Conservation (phyloP, 1,140 invertebrate genomes). For the Zaprionus taronus region DNA sequence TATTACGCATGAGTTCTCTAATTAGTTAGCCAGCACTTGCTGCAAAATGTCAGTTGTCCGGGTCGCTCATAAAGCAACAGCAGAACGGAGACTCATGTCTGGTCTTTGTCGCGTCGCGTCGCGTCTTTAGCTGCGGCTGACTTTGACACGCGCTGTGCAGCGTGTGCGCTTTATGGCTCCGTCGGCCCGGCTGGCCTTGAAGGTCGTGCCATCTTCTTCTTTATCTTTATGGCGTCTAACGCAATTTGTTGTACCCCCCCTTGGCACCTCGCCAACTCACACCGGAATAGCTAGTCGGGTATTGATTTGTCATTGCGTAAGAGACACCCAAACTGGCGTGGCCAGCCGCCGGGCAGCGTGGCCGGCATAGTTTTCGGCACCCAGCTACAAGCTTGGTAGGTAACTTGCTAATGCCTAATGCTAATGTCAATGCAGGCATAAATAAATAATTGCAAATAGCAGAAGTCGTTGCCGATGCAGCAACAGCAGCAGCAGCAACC, state of each 20-base stretch:
- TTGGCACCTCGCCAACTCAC: not conserved
- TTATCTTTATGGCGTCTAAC: slow-evolving; percentile 56
- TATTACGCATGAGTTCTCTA: slow-evolving; percentile 67
- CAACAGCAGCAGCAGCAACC: slow-evolving; percentile 9
- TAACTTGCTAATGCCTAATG: slow-evolving; percentile 54
- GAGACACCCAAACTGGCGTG: slow-evolving; percentile 41
- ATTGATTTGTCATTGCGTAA: slow-evolving; percentile 50
- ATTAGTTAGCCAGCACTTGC: slow-evolving; percentile 45
- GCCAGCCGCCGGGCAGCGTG: slow-evolving; percentile 12
- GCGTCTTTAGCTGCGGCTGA: slow-evolving; percentile 17
- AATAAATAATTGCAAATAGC: slow-evolving; percentile 78
- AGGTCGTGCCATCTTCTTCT: slow-evolving; percentile 64
- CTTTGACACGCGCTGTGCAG: slow-evolving; percentile 58
- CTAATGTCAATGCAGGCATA: slow-evolving; percentile 83
- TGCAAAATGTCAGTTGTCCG: slow-evolving; percentile 74
- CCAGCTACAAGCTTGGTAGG: slow-evolving; percentile 12
- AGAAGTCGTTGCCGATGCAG: slow-evolving; percentile 27
- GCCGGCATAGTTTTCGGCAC: slow-evolving; percentile 52
- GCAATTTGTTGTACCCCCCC: slow-evolving; percentile 34
- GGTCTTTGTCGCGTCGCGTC: slow-evolving; percentile 15
- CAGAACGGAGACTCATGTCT: slow-evolving; percentile 15
- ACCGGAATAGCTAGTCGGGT: slow-evolving; percentile 1
- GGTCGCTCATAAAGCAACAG: slow-evolving; percentile 35
- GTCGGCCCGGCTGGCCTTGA: slow-evolving; percentile 63
- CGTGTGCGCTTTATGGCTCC: slow-evolving; percentile 57